phyloP scores from a whole-genome alignment of 2,888 invertebrate species.

The Campaea margaritaria region DNA sequence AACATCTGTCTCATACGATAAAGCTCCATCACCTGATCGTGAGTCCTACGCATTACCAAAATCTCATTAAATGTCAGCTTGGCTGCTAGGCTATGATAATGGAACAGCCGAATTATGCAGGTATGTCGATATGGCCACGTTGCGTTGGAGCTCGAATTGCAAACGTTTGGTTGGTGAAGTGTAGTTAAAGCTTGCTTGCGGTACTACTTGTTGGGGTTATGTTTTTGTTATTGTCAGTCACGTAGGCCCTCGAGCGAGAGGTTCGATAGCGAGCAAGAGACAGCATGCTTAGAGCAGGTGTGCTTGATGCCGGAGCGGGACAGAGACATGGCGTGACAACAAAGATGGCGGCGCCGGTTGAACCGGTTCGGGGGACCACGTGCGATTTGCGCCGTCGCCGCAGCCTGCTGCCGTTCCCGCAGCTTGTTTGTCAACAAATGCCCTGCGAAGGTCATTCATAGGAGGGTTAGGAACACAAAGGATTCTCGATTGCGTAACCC shows the following conservation, averaged over 20 bases:
- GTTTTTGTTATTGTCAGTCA: slow-evolving; percentile 81
- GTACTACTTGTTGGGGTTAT: slow-evolving; percentile 63
- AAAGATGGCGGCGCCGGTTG: slow-evolving; percentile 81
- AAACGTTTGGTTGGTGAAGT: slow-evolving; percentile 40
- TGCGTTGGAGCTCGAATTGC: slow-evolving; percentile 31
- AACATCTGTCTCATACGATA: slow-evolving; percentile 40
- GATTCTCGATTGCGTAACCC: slow-evolving; percentile 63
- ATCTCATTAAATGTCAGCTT: slow-evolving; percentile 4
- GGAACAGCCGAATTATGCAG: slow-evolving; percentile 32
- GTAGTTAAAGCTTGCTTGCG: slow-evolving; percentile 47
- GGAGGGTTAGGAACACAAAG: slow-evolving; percentile 74
- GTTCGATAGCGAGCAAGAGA: slow-evolving; percentile 46
- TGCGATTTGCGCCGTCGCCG: slow-evolving; percentile 65
- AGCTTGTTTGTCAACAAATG: slow-evolving; percentile 84
- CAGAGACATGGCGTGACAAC: slow-evolving; percentile 78
- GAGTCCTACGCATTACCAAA: slow-evolving; percentile 31
- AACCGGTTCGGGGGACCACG: slow-evolving; percentile 79
- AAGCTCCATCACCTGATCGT: slow-evolving; percentile 39
- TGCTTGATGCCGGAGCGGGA: slow-evolving; percentile 58
- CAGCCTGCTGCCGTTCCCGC: slow-evolving; percentile 68
- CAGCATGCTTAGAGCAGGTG: slow-evolving; percentile 46
- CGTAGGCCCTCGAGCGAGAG: slow-evolving; percentile 74
- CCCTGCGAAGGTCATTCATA: slow-evolving; percentile 79
- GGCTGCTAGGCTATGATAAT: slow-evolving; percentile 10
- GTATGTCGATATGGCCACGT: slow-evolving; percentile 37